phyloP scores from a whole-genome alignment of 1,140 invertebrate genomes.

The Ceratosolen solmsi region DNA sequence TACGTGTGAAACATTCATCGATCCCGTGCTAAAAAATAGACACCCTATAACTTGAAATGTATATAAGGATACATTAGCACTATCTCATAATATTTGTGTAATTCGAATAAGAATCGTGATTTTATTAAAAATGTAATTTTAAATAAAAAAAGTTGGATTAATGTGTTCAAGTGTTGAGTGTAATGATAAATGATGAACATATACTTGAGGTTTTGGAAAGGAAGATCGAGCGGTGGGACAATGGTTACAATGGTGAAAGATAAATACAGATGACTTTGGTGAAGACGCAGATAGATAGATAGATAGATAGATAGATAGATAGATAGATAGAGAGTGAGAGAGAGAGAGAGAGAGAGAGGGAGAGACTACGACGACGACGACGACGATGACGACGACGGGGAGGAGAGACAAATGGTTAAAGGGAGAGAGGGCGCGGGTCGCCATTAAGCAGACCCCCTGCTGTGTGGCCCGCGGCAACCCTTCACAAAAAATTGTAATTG shows the following conservation, averaged over 20 bases:
- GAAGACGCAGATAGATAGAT: conserved; percentile 43
- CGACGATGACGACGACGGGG: conserved; percentile 52
- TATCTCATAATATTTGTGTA: neutral
- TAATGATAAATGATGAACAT: conserved; percentile 2
- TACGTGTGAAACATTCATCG: neutral
- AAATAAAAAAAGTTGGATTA: conserved; percentile 49
- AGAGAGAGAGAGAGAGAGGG: conserved; percentile 54
- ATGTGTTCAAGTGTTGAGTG: conserved; percentile 30
- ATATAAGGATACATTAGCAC: neutral
- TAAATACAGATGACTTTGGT: conserved; percentile 36
- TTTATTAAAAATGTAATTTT: conserved; percentile 48
- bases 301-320: too few species aligned
- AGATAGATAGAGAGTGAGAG: too few species aligned
- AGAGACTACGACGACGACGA: too few species aligned
- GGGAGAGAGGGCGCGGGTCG: conserved; percentile 66
- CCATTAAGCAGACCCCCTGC: conserved; percentile 74
- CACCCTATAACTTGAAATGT: neutral
- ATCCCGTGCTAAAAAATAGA: neutral
- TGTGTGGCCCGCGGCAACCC: conserved; percentile 71
- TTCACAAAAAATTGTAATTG: conserved; percentile 72
- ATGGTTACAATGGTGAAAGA: neutral
- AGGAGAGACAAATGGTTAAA: conserved; percentile 55
- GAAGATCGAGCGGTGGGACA: conserved; percentile 2
- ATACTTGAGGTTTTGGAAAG: neutral
- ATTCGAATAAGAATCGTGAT: neutral